Percentiles rank a stretch among this genome's conserved stretches.
Evolutionary conservation across 1,140 invertebrate species (phyloP).

Genomic region (Batillaria attramentaria): DNA sequence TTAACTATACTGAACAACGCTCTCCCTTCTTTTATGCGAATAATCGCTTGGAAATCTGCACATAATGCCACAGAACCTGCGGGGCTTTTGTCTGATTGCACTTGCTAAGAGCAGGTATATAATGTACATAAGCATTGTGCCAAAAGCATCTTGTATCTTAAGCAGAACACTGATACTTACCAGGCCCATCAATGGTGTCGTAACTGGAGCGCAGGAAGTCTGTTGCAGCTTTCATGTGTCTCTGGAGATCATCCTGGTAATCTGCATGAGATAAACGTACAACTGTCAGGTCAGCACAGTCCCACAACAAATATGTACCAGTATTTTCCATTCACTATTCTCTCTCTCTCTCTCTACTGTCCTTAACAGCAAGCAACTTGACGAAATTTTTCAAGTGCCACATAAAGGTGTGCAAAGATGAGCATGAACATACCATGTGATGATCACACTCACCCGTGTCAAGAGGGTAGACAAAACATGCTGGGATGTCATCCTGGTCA

Average conservation of each 20-base stretch:
- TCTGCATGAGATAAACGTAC: conserved; percentile 38
- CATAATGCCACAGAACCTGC: too few species aligned
- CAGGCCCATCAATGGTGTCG: conserved; percentile 44
- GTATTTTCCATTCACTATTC: neutral
- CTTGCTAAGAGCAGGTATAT: too few species aligned
- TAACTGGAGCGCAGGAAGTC: conserved; percentile 46
- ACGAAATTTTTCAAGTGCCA: neutral
- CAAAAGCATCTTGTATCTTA: neutral
- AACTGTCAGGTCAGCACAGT: too few species aligned
- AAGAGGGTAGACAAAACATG: conserved; percentile 61
- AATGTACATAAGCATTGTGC: too few species aligned
- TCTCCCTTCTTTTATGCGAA: too few species aligned
- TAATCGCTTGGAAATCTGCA: too few species aligned
- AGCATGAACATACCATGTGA: neutral
- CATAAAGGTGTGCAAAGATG: neutral
- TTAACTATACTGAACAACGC: too few species aligned
- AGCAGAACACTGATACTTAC: conserved; percentile 9
- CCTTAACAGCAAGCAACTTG: neutral
- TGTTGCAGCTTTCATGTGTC: conserved; percentile 50
- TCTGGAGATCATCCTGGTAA: conserved; percentile 49
- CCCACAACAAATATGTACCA: too few species aligned
- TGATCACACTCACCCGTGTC: conserved; percentile 61
- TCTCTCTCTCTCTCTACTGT: too few species aligned
- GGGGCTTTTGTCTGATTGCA: too few species aligned
- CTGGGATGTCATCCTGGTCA: conserved; percentile 50